A percentile compares a stretch with the other conserved stretches of the same genome.
Conservation (phyloP, 2,888 invertebrate species). For the Seladonia tumulorum region DNA sequence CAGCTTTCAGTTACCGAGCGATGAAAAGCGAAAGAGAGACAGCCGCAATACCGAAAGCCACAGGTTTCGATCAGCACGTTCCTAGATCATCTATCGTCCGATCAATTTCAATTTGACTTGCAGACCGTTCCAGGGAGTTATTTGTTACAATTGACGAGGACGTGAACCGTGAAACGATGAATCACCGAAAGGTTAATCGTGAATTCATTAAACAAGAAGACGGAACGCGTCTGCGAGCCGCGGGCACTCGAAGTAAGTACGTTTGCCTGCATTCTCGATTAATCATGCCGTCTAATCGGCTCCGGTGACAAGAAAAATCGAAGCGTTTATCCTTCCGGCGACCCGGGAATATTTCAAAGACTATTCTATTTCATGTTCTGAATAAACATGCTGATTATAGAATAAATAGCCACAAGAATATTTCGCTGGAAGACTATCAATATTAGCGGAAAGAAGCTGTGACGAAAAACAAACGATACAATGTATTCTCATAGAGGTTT, state of each 20-base stretch:
- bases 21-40: neutral
- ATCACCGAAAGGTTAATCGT: slow-evolving; percentile 52
- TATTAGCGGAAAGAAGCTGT: neutral
- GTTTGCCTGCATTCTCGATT: slow-evolving; percentile 25
- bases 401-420: neutral
- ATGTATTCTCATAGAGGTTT: neutral
- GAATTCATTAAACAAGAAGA: slow-evolving; percentile 45
- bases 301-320: neutral
- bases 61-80: neutral
- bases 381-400: neutral
- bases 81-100: slow-evolving; percentile 21
- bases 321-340: neutral
- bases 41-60: neutral
- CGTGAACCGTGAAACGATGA: slow-evolving; percentile 39
- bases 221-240: slow-evolving; percentile 28
- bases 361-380: neutral
- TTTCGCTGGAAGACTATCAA: neutral
- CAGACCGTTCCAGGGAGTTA: slow-evolving; percentile 16
- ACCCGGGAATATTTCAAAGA: neutral
- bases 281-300: slow-evolving; percentile 16
- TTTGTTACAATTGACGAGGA: slow-evolving; percentile 38
- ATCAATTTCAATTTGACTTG: slow-evolving; percentile 38
- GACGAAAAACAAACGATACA: neutral
- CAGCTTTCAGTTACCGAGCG: neutral
- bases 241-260: slow-evolving; percentile 1